These are phyloP conservation scores for Auanema freiburgensis DNA, from an alignment of 2,888 invertebrate species.

Conservation along the genomic window DNA sequence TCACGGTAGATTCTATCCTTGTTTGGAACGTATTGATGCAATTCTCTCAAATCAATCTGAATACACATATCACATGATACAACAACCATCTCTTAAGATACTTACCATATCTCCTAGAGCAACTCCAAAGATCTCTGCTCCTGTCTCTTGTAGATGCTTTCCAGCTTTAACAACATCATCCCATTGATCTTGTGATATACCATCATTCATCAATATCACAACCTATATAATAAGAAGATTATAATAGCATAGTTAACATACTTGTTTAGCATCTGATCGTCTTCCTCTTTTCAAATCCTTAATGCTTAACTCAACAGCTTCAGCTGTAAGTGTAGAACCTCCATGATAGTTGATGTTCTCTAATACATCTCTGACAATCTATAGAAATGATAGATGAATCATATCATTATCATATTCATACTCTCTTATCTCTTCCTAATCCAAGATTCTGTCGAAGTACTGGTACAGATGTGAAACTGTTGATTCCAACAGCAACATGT, in stretches of 20 bases:
- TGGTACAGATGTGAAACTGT: conserved; percentile 47
- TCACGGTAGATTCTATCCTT: no score
- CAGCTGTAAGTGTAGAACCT: conserved; percentile 52
- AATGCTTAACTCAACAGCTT: conserved; percentile 49
- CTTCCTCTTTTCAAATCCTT: conserved; percentile 40
- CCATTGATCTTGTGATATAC: conserved; percentile 56
- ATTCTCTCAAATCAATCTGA: background rate
- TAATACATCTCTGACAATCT: conserved; percentile 48
- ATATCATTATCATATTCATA: conserved; percentile 5
- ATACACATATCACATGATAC: no score
- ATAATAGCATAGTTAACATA: conserved; percentile 9
- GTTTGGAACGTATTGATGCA: background rate
- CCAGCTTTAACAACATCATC: conserved; percentile 36
- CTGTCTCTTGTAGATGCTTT: conserved; percentile 30
- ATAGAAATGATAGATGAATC: conserved; percentile 1
- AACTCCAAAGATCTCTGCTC: conserved; percentile 52
- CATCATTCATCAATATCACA: conserved; percentile 56
- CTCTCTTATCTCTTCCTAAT: conserved; percentile 43
- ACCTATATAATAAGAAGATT: conserved; percentile 13
- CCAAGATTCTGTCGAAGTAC: conserved; percentile 43
- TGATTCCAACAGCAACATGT: conserved; percentile 48
- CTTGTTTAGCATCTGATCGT: conserved; percentile 50
- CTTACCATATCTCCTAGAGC: conserved; percentile 49
- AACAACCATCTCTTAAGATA: no score
- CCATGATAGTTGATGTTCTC: conserved; percentile 53